Evolutionary conservation across 2,888 invertebrate genomes (phyloP).

Genomic region (Acleris holmiana): DNA sequence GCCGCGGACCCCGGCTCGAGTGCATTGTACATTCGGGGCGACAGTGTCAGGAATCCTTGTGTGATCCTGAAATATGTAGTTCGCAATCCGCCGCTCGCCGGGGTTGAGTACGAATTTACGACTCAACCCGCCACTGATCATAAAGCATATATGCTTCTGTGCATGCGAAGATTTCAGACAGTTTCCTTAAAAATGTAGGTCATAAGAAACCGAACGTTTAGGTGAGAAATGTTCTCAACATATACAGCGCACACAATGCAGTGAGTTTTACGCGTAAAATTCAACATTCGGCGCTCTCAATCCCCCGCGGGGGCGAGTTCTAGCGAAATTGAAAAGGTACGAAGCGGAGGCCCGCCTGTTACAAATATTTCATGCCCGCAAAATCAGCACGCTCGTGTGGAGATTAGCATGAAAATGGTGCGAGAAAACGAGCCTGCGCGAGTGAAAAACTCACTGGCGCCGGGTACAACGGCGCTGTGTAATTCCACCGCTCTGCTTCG

Average conservation of each 20-base stretch:
- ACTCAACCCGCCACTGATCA: conserved; percentile 52
- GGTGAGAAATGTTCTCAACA: conserved; percentile 30
- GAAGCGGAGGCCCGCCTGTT: conserved; percentile 52
- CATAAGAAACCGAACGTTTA: conserved; percentile 31
- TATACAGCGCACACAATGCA: conserved; percentile 52
- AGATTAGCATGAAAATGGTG: conserved; percentile 76
- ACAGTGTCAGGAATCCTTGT: conserved; percentile 52
- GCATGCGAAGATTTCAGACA: conserved; percentile 50
- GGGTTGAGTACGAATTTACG: conserved; percentile 66
- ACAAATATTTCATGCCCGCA: conserved; percentile 72
- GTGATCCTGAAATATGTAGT: conserved; percentile 66
- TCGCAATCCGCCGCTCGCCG: conserved; percentile 46
- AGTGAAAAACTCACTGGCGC: conserved; percentile 47
- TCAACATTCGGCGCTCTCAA: conserved; percentile 61
- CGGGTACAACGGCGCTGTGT: conserved; percentile 21
- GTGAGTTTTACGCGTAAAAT: conserved; percentile 62
- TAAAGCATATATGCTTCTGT: conserved; percentile 62
- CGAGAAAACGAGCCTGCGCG: conserved; percentile 61
- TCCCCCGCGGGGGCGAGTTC: conserved; percentile 55
- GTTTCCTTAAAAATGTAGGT: conserved; percentile 20
- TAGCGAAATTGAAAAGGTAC: conserved; percentile 72
- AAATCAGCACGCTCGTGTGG: conserved; percentile 67
- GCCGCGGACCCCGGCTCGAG: conserved; percentile 45
- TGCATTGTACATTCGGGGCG: conserved; percentile 52
- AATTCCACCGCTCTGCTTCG: conserved; percentile 31